These are phyloP conservation scores for Grammomys dolichurus DNA, from an alignment of 2,113 vertebrate genomes.

Conservation along the genomic window DNA sequence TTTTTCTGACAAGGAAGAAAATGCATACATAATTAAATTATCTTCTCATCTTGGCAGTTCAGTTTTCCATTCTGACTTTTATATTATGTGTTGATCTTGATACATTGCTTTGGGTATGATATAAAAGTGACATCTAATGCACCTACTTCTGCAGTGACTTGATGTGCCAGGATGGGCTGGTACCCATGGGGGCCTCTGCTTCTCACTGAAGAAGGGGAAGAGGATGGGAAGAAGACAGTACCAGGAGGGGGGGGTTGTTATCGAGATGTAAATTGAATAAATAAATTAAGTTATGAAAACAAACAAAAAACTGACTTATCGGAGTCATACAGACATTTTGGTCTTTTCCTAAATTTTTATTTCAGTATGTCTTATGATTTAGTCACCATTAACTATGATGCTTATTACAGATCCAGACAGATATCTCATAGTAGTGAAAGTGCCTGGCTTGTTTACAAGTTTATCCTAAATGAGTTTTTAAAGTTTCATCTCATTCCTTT, in stretches of 20 bases:
- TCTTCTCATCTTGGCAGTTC: slow-evolving; percentile 1
- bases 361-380: background rate
- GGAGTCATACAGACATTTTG: background rate
- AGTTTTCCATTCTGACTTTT: background rate
- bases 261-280: no score
- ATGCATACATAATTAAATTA: background rate
- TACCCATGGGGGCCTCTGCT: no score
- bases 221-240: no score
- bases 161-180: no score
- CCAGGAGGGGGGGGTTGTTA: no score
- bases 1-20: background rate
- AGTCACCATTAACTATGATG: background rate
- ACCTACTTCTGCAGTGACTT: no score
- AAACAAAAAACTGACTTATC: background rate
- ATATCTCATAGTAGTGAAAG: background rate
- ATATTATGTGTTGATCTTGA: slow-evolving; percentile 7
- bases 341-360: slow-evolving; percentile 12
- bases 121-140: background rate
- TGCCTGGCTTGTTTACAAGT: background rate
- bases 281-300: no score
- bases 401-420: background rate
- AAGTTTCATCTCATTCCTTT: background rate
- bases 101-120: background rate
- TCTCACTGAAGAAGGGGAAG: no score
- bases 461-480: background rate